These are phyloP conservation scores for Antechinus flavipes DNA, from an alignment of 2,113 vertebrate species.

Conservation along the genomic window DNA sequence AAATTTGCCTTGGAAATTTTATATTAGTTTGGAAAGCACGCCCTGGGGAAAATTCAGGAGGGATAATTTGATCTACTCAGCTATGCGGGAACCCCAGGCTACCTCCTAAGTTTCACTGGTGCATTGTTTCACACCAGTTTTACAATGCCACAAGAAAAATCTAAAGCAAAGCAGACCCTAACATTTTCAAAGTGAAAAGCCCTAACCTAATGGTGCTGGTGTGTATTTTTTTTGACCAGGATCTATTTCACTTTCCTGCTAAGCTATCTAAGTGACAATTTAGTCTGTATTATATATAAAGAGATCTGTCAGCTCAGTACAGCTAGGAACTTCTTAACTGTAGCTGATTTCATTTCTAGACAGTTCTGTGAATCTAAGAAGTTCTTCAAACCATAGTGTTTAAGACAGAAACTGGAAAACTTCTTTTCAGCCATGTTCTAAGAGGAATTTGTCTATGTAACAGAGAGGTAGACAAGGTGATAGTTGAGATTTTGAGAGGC, in stretches of 20 bases:
- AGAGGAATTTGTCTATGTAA: background rate
- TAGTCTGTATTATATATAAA: background rate
- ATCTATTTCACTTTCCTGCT: background rate
- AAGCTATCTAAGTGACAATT: background rate
- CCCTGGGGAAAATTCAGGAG: conserved; percentile 18
- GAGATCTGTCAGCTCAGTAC: background rate
- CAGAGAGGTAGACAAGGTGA: background rate
- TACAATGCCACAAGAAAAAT: background rate
- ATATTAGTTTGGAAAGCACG: conserved; percentile 7
- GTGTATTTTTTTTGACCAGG: background rate
- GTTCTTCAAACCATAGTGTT: background rate
- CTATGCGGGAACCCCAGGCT: conserved; percentile 1
- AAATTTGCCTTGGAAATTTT: conserved; percentile 31
- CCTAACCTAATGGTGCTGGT: background rate
- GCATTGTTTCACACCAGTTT: background rate
- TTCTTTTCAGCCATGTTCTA: background rate
- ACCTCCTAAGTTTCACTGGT: background rate
- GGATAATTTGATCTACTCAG: background rate
- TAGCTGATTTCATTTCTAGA: background rate
- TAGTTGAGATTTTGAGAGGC: background rate
- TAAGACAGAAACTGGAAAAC: background rate
- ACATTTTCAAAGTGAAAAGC: background rate
- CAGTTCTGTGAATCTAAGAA: background rate
- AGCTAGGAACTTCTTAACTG: background rate
- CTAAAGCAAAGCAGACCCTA: background rate